A percentile compares a stretch with the other conserved stretches of the same genome.
These are phyloP conservation scores for Alexandromys oeconomus DNA, from an alignment of 2,797 vertebrate species.

Conservation along the genomic window DNA sequence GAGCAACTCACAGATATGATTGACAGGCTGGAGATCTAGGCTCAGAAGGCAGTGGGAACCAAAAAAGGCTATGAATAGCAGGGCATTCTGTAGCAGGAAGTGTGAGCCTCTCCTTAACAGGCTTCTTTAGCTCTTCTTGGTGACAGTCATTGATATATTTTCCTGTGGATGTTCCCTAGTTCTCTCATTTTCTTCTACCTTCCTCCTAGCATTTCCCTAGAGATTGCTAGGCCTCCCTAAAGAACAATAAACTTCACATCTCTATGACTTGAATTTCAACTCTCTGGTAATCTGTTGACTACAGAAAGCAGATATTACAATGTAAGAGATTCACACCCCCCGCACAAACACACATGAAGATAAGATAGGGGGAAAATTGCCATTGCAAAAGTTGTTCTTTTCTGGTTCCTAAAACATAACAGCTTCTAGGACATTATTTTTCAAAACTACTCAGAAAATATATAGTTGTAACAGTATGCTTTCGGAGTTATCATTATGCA, in stretches of 20 bases:
- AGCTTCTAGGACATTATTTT: background rate
- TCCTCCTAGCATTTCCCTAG: background rate
- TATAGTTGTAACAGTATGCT: background rate
- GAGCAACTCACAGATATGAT: constrained; percentile 13
- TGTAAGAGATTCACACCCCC: background rate
- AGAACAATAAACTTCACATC: background rate
- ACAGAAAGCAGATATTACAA: background rate
- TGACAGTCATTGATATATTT: background rate
- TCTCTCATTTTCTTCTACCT: background rate
- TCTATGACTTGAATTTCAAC: constrained; percentile 8
- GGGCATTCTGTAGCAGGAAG: background rate
- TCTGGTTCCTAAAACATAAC: constrained; percentile 24
- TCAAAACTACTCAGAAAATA: constrained; percentile 22
- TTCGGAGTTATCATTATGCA: background rate
- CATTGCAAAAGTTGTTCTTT: constrained; percentile 7
- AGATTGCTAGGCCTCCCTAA: background rate
- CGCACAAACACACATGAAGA: background rate
- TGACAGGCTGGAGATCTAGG: background rate
- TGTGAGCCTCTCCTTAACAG: background rate
- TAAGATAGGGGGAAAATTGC: background rate
- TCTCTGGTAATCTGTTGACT: background rate
- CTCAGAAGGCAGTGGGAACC: background rate
- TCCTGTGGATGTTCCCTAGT: background rate
- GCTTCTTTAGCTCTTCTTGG: background rate
- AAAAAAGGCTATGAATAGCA: background rate